Base-by-base conservation (phyloP, 2,113 vertebrate species). In the Calyptomena viridis region DNA sequence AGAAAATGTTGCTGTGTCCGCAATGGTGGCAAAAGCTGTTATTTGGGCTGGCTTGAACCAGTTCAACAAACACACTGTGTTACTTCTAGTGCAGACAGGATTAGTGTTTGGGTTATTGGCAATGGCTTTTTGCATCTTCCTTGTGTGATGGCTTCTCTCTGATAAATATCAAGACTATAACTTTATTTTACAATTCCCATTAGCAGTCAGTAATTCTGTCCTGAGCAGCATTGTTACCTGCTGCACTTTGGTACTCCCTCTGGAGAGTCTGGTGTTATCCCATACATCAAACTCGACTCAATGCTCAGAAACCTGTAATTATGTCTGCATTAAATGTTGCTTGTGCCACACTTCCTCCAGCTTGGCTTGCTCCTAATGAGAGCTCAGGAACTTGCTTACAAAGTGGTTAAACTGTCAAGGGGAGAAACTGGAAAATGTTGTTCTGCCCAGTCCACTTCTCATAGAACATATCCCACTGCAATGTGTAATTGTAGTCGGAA, bases 301-400 rank as follows among this genome's bases (percentile, higher is more conserved):
- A n/a, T 21, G 22, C 56, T 88, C 60, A 31, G 60, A 60, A 90
- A 66, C 80, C 93, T 95, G 44, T 93, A 84, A 95, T 96, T 94
- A 92, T 30, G 56, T 35, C 58, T 4, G 4, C 24, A 20, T 46
- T 60, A 84, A 93, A 22, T 52, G 85, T 28, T 71, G 68, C 13
- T 4, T 90, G 84, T 75, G 69, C 93, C 92, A 58, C 28, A 3
- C 76, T 88, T 15, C 72, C 60, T 91, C 49, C 64, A 42, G 63
- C 72, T 40, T 47, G 62, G 39, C 55, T 46, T 81, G 22, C 23
- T 59, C n/a, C 55, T 74, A 49, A 42, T 86, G 60, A 40, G 56
- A 90, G 72, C 72, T 74, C 35, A 63, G 92, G 68, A 71, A 68
- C 73, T 74, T 0, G 3, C 73, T 90, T 74, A 67, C 73, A 8